Conservation (phyloP, 2,797 vertebrate species). For the Microctenopoma lineatum region DNA sequence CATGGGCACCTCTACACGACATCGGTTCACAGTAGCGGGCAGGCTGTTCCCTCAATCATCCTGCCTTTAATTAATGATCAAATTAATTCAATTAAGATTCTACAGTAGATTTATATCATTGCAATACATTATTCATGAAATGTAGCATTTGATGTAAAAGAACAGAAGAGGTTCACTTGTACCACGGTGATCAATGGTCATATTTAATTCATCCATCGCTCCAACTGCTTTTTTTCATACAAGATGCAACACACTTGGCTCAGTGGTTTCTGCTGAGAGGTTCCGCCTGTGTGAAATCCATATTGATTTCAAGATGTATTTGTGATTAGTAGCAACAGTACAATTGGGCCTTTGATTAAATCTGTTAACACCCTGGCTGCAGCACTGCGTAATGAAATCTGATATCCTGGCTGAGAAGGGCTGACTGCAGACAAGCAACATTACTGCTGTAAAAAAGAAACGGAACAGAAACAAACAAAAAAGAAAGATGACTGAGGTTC, state of each 20-base stretch:
- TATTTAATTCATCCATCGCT: slow-evolving; percentile 63
- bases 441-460: slow-evolving; percentile 30
- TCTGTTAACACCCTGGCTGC: slow-evolving; percentile 31
- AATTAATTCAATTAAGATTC: slow-evolving; percentile 67
- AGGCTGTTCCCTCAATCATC: slow-evolving; percentile 41
- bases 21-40: slow-evolving; percentile 3
- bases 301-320: slow-evolving; percentile 62
- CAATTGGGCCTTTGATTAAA: slow-evolving; percentile 71
- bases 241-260: slow-evolving; percentile 32
- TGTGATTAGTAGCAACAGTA: slow-evolving; percentile 62
- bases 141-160: slow-evolving; percentile 60
- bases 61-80: slow-evolving; percentile 64
- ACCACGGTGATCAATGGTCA: slow-evolving; percentile 26
- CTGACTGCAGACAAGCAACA: slow-evolving; percentile 39
- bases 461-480: no score
- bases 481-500: slow-evolving; percentile 34
- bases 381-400: slow-evolving; percentile 66
- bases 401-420: slow-evolving; percentile 49
- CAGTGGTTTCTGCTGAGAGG: slow-evolving; percentile 34
- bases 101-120: slow-evolving; percentile 57
- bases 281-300: slow-evolving; percentile 49
- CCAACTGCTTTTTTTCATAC: slow-evolving; percentile 38
- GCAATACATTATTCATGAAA: slow-evolving; percentile 66
- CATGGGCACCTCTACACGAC: background rate
- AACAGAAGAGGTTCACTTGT: slow-evolving; percentile 42